Evolutionary conservation across 1,140 invertebrate species (phyloP), one percentile per base, ranked within the genome.

Genomic region (Gryon sp.): DNA sequence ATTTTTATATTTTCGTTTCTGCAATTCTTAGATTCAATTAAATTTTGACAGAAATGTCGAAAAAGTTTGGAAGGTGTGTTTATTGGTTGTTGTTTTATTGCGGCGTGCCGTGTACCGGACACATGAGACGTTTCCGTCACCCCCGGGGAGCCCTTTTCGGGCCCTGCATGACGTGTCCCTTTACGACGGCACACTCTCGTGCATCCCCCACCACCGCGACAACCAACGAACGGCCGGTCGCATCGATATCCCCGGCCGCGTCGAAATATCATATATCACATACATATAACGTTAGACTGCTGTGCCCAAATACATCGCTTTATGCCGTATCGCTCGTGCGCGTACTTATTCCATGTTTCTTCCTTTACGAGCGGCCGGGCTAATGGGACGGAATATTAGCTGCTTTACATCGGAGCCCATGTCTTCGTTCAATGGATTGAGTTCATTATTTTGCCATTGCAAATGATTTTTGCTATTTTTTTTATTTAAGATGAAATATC

Each of bases 41-140:
- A n/a, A n/a, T n/a, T n/a, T n/a, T n/a, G n/a, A n/a, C n/a, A n/a
- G n/a, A n/a, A n/a, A n/a, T n/a, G n/a, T n/a, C n/a, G n/a, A n/a
- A n/a, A n/a, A n/a, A n/a, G n/a, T n/a, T n/a, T n/a, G n/a, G n/a
- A n/a, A n/a, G 52, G 41, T 55, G 38, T 50, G 32, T 40, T 32
- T 38, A 30, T 57, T 14, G 26, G 38, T 30, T 36, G 48, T 34
- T 50, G 57, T n/a, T 60, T 60, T 45, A 41, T 57, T 57, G 41
- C 41, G 26, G 22, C 19, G 60, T 65, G 11, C 6, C 26, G 36
- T 55, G 62, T 30, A 40, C 34, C 66, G 45, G 52, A 59, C 60
- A 74, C 60, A 66, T 53, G 70, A 74, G 69, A 65, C 69, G 69
- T 48, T 73, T 73, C 69, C 59, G 69, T 65, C 50, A 73, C 20